Evolutionary conservation across 1,140 invertebrate genomes (phyloP).

Genomic region (Pogonomyrmex californicus): DNA sequence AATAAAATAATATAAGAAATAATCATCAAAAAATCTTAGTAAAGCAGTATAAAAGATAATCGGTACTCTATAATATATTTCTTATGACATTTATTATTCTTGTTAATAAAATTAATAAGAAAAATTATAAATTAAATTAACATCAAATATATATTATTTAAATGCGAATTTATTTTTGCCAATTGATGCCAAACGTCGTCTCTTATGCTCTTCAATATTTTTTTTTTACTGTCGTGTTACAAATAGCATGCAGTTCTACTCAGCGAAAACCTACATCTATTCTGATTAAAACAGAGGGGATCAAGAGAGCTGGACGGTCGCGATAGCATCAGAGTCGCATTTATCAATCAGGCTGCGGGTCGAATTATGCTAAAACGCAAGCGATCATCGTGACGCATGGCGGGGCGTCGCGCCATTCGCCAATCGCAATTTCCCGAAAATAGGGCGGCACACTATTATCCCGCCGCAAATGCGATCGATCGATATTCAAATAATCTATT

Average conservation of each 20-base stretch:
- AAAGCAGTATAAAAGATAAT: not conserved
- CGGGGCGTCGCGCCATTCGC: not conserved
- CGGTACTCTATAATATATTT: not conserved
- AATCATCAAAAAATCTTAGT: not conserved
- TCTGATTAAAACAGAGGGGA: constrained; percentile 63
- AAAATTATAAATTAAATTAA: not conserved
- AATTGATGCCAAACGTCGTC: not conserved
- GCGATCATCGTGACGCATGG: constrained; percentile 62
- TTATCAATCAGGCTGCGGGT: constrained; percentile 67
- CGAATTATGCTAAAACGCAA: constrained; percentile 73
- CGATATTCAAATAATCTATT: constrained; percentile 84
- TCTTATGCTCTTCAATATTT: not conserved
- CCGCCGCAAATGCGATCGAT: constrained; percentile 39
- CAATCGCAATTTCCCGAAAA: constrained; percentile 55
- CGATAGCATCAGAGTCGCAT: constrained; percentile 13
- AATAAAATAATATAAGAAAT: not conserved
- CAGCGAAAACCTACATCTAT: constrained; percentile 33
- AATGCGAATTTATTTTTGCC: constrained; percentile 6
- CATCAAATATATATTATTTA: not conserved
- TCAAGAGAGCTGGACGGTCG: not conserved
- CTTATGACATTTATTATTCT: not conserved
- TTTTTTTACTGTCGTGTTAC: not conserved
- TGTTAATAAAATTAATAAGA: constrained; percentile 15
- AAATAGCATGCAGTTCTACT: not conserved
- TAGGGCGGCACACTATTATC: not conserved